Evolutionary conservation across 92 coral and sea anemone genomes (phyloP).

Genomic region (Hydrozoanthus gracilis): DNA sequence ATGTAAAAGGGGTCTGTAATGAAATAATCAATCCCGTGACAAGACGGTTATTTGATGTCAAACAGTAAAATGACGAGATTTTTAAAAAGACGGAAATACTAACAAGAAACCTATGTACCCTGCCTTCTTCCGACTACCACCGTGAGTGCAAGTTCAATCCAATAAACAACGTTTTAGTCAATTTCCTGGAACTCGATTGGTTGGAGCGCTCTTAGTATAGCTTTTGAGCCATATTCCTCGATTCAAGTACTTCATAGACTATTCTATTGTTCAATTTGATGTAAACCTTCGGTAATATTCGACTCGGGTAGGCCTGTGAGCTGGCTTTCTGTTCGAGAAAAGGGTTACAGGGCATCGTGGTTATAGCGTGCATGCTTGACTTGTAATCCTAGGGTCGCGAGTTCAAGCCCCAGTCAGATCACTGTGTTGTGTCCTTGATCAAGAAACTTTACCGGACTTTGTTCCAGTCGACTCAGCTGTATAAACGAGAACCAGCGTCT

Average conservation of each 20-base stretch:
- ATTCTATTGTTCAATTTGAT: constrained; percentile 31
- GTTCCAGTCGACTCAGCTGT: too few species aligned
- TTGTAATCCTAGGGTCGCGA: too few species aligned
- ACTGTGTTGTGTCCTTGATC: too few species aligned
- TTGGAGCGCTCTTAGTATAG: constrained; percentile 11
- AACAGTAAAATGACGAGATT: constrained; percentile 2
- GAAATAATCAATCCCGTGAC: constrained; percentile 14
- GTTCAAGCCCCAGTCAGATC: too few species aligned
- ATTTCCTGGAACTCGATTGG: constrained; percentile 4
- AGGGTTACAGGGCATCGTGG: too few species aligned
- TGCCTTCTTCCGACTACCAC: constrained; percentile 2
- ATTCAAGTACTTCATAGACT: constrained; percentile 26
- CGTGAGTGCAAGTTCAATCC: background rate
- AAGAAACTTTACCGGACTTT: too few species aligned
- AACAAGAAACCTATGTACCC: background rate
- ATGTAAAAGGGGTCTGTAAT: constrained; percentile 17
- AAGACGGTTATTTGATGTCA: constrained; percentile 9
- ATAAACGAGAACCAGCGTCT: too few species aligned
- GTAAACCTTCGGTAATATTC: background rate
- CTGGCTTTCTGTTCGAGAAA: too few species aligned
- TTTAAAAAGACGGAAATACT: background rate
- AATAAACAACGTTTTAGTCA: constrained; percentile 3
- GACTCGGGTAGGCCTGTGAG: background rate
- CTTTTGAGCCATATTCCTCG: constrained; percentile 6
- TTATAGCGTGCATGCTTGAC: too few species aligned